Evolutionary conservation across 2,797 vertebrate genomes (phyloP).

Genomic region (Sitta carolinensis): DNA sequence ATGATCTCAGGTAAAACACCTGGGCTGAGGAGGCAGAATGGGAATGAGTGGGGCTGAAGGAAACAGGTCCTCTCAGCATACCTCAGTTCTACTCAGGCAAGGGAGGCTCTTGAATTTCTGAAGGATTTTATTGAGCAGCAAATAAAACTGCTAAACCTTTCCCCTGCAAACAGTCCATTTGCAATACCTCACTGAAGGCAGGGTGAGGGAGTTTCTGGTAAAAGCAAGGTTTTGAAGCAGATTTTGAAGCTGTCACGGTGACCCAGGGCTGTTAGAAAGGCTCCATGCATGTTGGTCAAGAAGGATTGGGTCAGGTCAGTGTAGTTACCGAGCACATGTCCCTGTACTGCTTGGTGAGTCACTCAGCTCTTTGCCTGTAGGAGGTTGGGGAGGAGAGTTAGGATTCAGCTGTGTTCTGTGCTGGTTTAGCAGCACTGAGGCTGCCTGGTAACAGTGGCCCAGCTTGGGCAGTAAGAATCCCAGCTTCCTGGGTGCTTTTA

Average conservation of each 20-base stretch:
- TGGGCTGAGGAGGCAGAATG: not conserved
- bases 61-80: not conserved
- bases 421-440: not conserved
- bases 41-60: not conserved
- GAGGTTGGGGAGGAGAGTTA: not conserved
- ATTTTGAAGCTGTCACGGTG: not conserved
- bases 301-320: not conserved
- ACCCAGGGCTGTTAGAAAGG: not conserved
- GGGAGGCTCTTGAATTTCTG: not conserved
- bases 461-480: not conserved
- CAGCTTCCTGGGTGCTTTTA: fast-evolving
- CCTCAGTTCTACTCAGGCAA: not conserved
- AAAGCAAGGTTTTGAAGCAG: no score
- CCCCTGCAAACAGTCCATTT: not conserved
- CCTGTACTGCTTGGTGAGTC: not conserved
- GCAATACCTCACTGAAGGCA: not conserved
- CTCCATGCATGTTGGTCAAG: not conserved
- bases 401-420: not conserved
- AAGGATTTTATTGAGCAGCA: not conserved
- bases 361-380: not conserved
- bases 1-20: not conserved
- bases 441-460: not conserved
- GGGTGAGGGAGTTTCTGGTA: not conserved
- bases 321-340: not conserved
- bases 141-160: not conserved